A percentile compares a stretch with the other conserved stretches of the same genome.
phyloP scores from a whole-genome alignment of 2,797 vertebrate species.

The Lateolabrax maculatus region DNA sequence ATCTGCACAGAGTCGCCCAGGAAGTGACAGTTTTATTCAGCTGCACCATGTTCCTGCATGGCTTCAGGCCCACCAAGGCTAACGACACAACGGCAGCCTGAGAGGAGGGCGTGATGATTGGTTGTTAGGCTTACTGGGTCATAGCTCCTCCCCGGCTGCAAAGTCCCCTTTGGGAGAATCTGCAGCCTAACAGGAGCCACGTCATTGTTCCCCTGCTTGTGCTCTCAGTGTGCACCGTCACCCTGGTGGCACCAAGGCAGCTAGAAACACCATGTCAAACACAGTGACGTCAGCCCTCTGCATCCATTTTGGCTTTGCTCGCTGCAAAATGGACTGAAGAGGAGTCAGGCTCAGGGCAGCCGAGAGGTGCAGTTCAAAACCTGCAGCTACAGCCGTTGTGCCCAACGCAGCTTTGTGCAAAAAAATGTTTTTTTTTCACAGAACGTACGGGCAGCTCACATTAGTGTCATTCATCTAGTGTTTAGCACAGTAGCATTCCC shows the following conservation, averaged over 20 bases:
- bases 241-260: conserved; percentile 73
- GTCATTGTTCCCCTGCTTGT: conserved; percentile 50
- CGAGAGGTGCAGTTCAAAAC: conserved; percentile 24
- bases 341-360: conserved; percentile 46
- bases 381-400: neutral
- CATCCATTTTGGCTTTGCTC: conserved; percentile 77
- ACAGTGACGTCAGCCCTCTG: conserved; percentile 71
- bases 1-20: conserved; percentile 50
- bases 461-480: neutral
- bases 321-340: conserved; percentile 60
- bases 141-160: conserved; percentile 44
- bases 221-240: conserved; percentile 63
- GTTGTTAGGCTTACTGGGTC: conserved; percentile 41
- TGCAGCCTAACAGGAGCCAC: conserved; percentile 66
- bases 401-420: neutral
- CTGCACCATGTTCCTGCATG: conserved; percentile 39
- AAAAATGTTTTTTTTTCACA: neutral
- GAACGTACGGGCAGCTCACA: neutral
- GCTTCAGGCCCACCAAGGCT: conserved; percentile 36
- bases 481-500: conserved; percentile 21
- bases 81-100: conserved; percentile 33
- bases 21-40: conserved; percentile 50
- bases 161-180: conserved; percentile 59
- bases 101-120: conserved; percentile 41
- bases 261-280: conserved; percentile 74